Percentiles rank a stretch among this genome's conserved stretches.
Conservation (phyloP, 2,888 invertebrate species). For the Epinotia bilunana region DNA sequence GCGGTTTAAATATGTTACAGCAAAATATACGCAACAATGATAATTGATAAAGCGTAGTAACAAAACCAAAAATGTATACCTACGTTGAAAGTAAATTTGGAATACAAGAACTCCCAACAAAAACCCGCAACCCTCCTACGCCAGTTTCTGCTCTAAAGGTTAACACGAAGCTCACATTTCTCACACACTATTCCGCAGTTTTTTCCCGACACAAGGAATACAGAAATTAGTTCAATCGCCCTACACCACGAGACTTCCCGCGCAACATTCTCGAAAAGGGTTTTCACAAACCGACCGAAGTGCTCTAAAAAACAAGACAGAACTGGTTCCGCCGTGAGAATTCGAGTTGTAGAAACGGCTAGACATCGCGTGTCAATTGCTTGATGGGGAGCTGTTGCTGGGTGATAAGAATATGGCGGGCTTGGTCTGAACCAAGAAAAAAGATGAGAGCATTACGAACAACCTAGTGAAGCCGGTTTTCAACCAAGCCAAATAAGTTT, state of each 20-base stretch:
- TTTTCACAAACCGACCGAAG: constrained; percentile 31
- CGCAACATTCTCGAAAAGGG: constrained; percentile 38
- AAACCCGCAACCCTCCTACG: constrained; percentile 6
- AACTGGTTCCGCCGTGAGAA: constrained; percentile 43
- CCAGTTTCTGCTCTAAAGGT: constrained; percentile 22
- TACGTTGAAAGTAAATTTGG: background rate
- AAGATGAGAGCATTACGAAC: too few species aligned
- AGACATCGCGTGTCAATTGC: constrained; percentile 44
- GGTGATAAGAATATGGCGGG: constrained; percentile 1
- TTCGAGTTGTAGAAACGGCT: constrained; percentile 42
- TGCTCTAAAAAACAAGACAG: constrained; percentile 36
- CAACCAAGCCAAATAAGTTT: too few species aligned
- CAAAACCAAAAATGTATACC: background rate
- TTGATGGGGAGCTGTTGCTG: constrained; percentile 5
- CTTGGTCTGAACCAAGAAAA: too few species aligned
- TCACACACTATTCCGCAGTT: constrained; percentile 25
- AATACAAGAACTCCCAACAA: background rate
- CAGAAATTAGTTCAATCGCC: constrained; percentile 42
- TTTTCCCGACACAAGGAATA: constrained; percentile 12
- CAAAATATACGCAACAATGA: background rate
- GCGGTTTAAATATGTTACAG: too few species aligned
- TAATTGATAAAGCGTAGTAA: background rate
- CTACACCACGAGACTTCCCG: constrained; percentile 28
- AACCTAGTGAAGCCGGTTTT: too few species aligned
- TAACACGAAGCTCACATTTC: constrained; percentile 34